A percentile compares a stretch with the other conserved stretches of the same genome.
Conservation (phyloP, 2,888 invertebrate genomes). For the Conus canariensis region DNA sequence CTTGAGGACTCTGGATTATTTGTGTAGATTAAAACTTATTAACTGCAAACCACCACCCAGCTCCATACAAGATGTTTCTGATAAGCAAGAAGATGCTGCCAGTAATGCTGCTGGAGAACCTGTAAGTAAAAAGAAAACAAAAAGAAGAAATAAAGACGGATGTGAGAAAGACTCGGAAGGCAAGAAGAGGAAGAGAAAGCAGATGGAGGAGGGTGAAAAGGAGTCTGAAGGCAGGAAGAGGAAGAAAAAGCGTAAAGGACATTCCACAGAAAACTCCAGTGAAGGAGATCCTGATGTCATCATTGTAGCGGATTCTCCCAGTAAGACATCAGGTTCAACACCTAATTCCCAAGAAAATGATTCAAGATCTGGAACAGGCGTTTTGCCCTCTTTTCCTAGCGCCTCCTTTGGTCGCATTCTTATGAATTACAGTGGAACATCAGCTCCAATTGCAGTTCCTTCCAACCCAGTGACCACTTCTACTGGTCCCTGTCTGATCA, state of each 20-base stretch:
- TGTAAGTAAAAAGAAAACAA: neutral
- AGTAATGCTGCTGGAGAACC: neutral
- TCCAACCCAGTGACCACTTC: neutral
- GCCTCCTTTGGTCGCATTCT: neutral
- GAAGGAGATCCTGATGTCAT: neutral
- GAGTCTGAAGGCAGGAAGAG: neutral
- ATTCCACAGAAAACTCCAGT: neutral
- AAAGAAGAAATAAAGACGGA: neutral
- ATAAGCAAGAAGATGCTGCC: neutral
- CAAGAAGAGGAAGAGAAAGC: conserved; percentile 16
- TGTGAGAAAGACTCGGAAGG: neutral
- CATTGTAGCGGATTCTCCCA: neutral
- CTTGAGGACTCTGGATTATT: conserved; percentile 20
- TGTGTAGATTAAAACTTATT: conserved; percentile 28
- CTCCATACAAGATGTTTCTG: neutral
- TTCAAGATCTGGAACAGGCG: neutral
- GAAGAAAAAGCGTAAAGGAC: neutral
- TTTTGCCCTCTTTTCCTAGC: conserved; percentile 6
- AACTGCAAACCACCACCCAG: conserved; percentile 5
- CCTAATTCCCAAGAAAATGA: neutral
- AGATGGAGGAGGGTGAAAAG: neutral
- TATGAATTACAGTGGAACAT: neutral
- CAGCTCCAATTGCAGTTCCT: neutral
- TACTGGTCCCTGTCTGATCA: neutral
- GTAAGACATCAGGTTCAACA: neutral